A percentile compares a stretch with the other conserved stretches of the same genome.
phyloP scores from a whole-genome alignment of 2,888 invertebrate species.

The Platycnemis pennipes region DNA sequence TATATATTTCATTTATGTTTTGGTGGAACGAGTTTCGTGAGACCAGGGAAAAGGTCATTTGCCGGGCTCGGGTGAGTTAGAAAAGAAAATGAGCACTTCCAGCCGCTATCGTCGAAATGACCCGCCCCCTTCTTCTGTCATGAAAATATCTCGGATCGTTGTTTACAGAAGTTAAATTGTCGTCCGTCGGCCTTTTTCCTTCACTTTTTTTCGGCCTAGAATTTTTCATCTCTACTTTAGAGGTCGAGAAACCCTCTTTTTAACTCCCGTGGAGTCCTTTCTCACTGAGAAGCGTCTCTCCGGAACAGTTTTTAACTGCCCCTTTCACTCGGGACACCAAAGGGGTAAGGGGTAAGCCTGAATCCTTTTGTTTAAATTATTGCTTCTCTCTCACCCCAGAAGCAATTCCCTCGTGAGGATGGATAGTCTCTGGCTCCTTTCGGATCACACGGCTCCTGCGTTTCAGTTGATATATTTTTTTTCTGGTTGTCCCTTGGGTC shows the following conservation, averaged over 20 bases:
- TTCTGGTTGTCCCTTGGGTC: not conserved
- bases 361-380: not conserved
- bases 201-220: not conserved
- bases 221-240: not conserved
- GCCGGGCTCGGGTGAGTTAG: not conserved
- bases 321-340: not conserved
- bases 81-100: not conserved
- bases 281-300: not conserved
- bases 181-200: not conserved
- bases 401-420: not conserved
- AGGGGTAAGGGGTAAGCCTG: not conserved
- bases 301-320: not conserved
- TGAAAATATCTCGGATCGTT: not conserved
- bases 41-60: not conserved
- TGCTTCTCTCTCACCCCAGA: not conserved
- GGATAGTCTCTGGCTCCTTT: not conserved
- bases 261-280: not conserved
- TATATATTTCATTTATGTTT: not conserved
- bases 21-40: not conserved
- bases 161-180: constrained; percentile 14
- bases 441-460: not conserved
- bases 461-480: not conserved
- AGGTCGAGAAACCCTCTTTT: not conserved
- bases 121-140: not conserved
- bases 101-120: not conserved